A percentile compares a stretch with the other conserved stretches of the same genome.
phyloP scores from a whole-genome alignment of 2,888 invertebrate genomes.

The Trachelus iudaicus region DNA sequence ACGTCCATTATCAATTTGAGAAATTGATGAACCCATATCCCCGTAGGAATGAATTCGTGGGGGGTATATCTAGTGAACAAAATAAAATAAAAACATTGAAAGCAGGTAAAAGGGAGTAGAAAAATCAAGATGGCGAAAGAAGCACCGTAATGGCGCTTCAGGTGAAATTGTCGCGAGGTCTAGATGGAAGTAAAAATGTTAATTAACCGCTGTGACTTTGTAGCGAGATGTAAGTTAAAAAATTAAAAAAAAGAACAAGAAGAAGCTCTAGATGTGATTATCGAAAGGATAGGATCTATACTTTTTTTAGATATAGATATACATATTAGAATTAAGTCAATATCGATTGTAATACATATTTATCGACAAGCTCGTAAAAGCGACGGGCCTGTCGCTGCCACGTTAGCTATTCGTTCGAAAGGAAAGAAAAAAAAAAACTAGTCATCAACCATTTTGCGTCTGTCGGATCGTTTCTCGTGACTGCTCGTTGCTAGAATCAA shows the following conservation, averaged over 20 bases:
- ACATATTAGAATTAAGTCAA: background rate
- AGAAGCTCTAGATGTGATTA: slow-evolving; percentile 13
- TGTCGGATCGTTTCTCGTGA: background rate
- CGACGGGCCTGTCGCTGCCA: background rate
- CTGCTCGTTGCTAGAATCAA: background rate
- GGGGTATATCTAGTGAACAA: background rate
- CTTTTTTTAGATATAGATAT: slow-evolving; percentile 3
- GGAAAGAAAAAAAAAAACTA: background rate
- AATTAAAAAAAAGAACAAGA: background rate
- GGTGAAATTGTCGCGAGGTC: background rate
- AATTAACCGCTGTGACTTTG: slow-evolving; percentile 20
- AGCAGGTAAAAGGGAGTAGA: background rate
- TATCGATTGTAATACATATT: background rate
- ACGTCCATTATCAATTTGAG: background rate
- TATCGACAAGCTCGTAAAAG: background rate
- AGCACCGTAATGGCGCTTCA: background rate
- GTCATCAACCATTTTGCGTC: background rate
- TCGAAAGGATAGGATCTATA: slow-evolving; percentile 1
- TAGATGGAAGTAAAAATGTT: slow-evolving; percentile 11
- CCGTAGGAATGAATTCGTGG: background rate
- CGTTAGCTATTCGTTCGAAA: background rate
- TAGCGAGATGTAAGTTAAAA: slow-evolving; percentile 14
- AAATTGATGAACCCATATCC: background rate
- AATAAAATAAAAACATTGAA: background rate
- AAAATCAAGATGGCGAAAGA: background rate